phyloP scores from a whole-genome alignment of 1,140 invertebrate genomes.

The Theocolax elegans region DNA sequence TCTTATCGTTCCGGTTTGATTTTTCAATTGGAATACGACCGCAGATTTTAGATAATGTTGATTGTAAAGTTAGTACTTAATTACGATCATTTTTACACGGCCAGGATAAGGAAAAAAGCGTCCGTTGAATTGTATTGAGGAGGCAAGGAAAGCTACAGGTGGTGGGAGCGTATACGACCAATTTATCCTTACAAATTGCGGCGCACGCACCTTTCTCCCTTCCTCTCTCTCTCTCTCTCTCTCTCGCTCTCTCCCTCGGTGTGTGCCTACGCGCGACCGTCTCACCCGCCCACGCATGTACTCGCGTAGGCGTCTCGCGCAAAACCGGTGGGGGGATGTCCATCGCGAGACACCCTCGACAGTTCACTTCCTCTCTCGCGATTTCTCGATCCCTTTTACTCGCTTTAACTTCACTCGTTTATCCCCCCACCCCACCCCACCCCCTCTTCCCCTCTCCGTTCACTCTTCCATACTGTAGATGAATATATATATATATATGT shows the following conservation, averaged over 20 bases:
- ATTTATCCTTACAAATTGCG: slow-evolving; percentile 40
- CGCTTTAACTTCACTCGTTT: not conserved
- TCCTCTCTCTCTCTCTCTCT: too few relatives aligned
- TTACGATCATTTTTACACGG: not conserved
- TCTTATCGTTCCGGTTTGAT: too few relatives aligned
- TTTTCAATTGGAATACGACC: too few relatives aligned
- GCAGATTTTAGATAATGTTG: too few relatives aligned
- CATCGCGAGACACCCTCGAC: slow-evolving; percentile 2
- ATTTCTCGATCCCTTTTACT: not conserved
- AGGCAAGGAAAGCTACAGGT: not conserved
- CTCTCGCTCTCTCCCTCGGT: too few relatives aligned
- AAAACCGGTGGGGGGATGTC: not conserved
- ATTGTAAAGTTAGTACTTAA: too few relatives aligned
- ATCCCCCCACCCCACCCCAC: too few relatives aligned
- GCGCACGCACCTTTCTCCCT: not conserved
- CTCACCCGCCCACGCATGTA: not conserved
- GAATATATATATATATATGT: not conserved
- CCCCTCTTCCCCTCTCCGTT: not conserved
- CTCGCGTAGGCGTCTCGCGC: too few relatives aligned
- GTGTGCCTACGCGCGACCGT: not conserved
- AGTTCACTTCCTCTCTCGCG: slow-evolving; percentile 8
- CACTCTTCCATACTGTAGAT: not conserved
- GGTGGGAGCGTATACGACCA: slow-evolving; percentile 10
- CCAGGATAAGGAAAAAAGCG: not conserved
- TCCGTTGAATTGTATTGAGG: too few relatives aligned